Conservation (phyloP, 2,113 vertebrate species). For the Melanocharis versteri region DNA sequence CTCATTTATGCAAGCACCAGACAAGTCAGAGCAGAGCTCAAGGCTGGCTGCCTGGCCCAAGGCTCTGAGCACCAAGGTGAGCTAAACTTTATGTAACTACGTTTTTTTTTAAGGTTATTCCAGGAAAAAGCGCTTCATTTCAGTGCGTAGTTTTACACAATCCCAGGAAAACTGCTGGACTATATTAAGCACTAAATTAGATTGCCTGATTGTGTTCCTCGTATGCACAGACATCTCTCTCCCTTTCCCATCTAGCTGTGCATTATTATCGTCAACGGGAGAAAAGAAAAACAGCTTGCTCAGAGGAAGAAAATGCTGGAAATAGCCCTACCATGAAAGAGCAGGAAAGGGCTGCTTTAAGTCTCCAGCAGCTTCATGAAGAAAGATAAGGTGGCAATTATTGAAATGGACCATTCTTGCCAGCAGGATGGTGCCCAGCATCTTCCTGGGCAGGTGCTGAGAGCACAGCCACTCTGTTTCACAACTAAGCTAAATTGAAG, state of each 20-base stretch:
- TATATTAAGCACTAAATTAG: background rate
- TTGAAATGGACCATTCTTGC: background rate
- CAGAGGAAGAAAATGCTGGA: background rate
- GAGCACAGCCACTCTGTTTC: background rate
- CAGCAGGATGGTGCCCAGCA: background rate
- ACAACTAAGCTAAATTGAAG: background rate
- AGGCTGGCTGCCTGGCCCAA: background rate
- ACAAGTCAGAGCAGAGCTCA: background rate
- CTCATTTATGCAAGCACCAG: background rate
- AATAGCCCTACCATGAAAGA: background rate
- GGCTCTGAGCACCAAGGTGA: background rate
- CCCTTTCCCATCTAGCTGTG: background rate
- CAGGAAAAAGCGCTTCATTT: background rate
- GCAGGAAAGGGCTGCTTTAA: background rate
- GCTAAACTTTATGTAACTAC: background rate
- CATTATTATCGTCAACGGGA: fast-evolving
- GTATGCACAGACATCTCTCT: background rate
- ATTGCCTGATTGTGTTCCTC: background rate
- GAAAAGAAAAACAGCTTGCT: background rate
- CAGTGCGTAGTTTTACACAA: background rate
- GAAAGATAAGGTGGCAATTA: background rate
- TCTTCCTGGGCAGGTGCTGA: background rate
- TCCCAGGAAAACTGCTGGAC: background rate
- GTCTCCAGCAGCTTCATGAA: background rate
- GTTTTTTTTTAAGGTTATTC: background rate